Base-by-base conservation (phyloP, 2,888 invertebrate genomes). In the Drosophila hamatofila region DNA sequence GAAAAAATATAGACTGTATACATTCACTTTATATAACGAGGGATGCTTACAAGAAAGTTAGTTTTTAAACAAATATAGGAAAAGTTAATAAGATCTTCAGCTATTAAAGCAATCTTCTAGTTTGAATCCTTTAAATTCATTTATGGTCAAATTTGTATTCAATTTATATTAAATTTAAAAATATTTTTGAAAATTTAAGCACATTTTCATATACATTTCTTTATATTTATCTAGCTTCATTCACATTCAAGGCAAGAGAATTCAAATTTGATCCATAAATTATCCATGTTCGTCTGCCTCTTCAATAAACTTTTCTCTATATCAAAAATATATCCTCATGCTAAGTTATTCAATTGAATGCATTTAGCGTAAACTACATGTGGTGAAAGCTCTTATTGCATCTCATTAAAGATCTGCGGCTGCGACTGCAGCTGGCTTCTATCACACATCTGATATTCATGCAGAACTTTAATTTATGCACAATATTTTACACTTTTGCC, bases 401-500 rank as follows among this genome's bases (percentile, higher is more conserved):
- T 54, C 41, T 55, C 39, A 54, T 55, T 66, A 41, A 49, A 7
- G 35, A 30, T 23, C 49, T 54, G 54, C 33, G 16, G 18, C 37
- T 54, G 54, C 33, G 16, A n/a, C 37, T 39, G n/a, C 46, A 55
- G 33, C 46, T 39, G 48, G 23, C 35, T 23, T 14, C 16, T 3
- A 35, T 18, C 23, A 27, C 25, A 27, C 48, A 54, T 60, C 18
- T 41, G n/a, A 44, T 21, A 55, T 61, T 16, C 35, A 42, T 52
- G 59, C 23, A 30, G 25, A 56, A 18, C 64, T 54, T 62, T 49
- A 70, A 77, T 78, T 74, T 65, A 62, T 70, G 59, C 70, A 62
- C 59, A 75, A 79, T 75, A 74, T 62, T 69, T 57, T 54, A 57
- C 23, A 54, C 54, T 41, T 35, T 51, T 64, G 54, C 64, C 57